A percentile compares a stretch with the other conserved stretches of the same genome.
These are phyloP conservation scores for Siderastrea siderea DNA, from an alignment of 92 coral and sea anemone genomes.

Conservation along the genomic window DNA sequence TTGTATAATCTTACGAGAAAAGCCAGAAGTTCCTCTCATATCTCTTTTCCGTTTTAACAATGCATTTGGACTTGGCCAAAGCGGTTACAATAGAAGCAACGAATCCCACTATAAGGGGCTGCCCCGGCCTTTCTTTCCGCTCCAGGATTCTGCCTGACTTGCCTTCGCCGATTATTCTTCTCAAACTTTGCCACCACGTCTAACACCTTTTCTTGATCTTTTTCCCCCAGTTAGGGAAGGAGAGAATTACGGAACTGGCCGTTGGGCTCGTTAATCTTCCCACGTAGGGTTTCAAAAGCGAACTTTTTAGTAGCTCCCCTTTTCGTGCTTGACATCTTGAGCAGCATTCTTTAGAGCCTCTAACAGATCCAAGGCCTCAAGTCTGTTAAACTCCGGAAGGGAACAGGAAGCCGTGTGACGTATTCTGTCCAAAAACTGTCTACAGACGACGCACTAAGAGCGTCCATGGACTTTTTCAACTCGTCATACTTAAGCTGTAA, in stretches of 20 bases:
- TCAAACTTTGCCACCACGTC: slow-evolving; percentile 40
- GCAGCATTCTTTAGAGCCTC: slow-evolving; percentile 33
- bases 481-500: too few species aligned
- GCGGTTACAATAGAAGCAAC: slow-evolving; percentile 32
- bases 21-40: not conserved
- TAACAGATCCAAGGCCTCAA: not conserved
- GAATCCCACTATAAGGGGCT: not conserved
- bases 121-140: not conserved
- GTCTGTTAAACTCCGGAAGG: not conserved
- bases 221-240: slow-evolving; percentile 56
- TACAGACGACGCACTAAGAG: not conserved
- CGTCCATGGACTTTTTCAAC: not conserved
- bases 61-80: slow-evolving; percentile 22
- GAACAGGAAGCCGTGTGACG: not conserved
- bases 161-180: slow-evolving; percentile 29
- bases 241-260: slow-evolving; percentile 40
- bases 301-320: slow-evolving; percentile 40
- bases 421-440: not conserved
- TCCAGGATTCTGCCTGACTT: not conserved
- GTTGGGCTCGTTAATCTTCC: slow-evolving; percentile 28
- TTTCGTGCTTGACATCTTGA: slow-evolving; percentile 52
- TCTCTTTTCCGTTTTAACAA: slow-evolving; percentile 45
- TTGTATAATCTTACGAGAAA: not conserved
- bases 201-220: slow-evolving; percentile 55
- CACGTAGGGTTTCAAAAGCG: slow-evolving; percentile 49